Evolutionary conservation across 2,113 vertebrate genomes (phyloP).

Genomic region (Cercopithecus mona): DNA sequence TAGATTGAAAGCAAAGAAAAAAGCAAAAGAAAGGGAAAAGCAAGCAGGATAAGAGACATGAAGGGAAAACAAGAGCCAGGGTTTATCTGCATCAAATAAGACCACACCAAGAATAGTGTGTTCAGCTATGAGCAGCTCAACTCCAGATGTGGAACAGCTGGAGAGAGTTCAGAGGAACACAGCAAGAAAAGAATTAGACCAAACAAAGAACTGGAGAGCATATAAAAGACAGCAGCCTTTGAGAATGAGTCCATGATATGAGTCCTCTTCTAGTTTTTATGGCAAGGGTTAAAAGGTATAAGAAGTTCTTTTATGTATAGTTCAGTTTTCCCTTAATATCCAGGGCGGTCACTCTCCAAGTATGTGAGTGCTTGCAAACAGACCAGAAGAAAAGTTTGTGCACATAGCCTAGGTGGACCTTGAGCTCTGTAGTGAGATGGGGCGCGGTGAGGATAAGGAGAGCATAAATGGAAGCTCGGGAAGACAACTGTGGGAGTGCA

Average conservation of each 20-base stretch:
- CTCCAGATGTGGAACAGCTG: constrained; percentile 61
- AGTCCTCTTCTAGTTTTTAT: not conserved
- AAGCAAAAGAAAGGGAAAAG: not conserved
- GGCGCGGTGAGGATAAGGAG: not conserved
- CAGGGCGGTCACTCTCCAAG: not conserved
- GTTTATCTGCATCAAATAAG: not conserved
- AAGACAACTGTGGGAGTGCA: not conserved
- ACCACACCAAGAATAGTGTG: constrained; percentile 16
- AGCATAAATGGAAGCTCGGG: not conserved
- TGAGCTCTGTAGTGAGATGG: not conserved
- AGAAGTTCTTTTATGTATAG: not conserved
- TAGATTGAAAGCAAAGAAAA: not conserved
- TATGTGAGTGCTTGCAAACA: not conserved
- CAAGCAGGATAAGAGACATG: not conserved
- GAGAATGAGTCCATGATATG: not conserved
- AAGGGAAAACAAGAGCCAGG: not conserved
- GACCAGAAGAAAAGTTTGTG: not conserved
- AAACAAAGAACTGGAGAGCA: constrained; percentile 38
- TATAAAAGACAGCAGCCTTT: constrained; percentile 26
- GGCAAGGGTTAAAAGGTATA: not conserved
- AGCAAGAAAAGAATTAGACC: constrained; percentile 2
- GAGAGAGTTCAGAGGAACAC: constrained; percentile 55
- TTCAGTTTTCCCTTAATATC: not conserved
- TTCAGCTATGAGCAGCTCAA: constrained; percentile 3
- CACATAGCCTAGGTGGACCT: not conserved